Base-by-base conservation (phyloP, 2,797 vertebrate genomes). In the Sebastes oblongus region DNA sequence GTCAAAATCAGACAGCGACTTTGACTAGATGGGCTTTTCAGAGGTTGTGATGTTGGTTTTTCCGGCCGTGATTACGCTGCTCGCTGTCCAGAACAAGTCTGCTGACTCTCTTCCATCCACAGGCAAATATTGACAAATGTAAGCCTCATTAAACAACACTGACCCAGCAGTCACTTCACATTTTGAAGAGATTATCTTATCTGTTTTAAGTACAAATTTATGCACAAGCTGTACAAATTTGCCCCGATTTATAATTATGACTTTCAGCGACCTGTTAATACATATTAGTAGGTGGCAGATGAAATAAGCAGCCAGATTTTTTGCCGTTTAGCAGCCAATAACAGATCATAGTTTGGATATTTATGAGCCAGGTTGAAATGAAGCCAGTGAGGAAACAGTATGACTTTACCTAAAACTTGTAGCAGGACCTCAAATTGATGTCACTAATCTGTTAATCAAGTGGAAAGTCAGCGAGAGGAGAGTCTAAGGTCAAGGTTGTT, bases 81-180 rank as follows among this genome's bases (percentile, higher is more conserved):
- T 67, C 2, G 1, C 50, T 27, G 78, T 58, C 68, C 71, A 65
- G 75, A 56, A 59, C 9, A 34, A 71, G 27, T 66, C 67, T 39
- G 70, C 65, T 55, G 59, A 81, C 52, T n/a, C 25, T 5, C 67
- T 27, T 78, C 61, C 36, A 36, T 80, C 78, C 60, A n/a, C 74
- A 66, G 73, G 80, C 70, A 83, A 75, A 87, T 80, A 84, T 82
- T 88, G 89, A 91, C 77, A 61, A 80, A 81, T 64, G 61, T 70
- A 73, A 79, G 77, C 75, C 80, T 86, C 66, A 39, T 88, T 84
- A 85, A 86, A 87, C 81, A 85, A 22, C 81, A 52, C 50, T 74
- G 66, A 83, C 84, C 75, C 61, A 27, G 52, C 85, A 79, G 80
- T 84, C 67, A 8, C 59, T 75, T 78, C 66, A 66, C 64, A 69